Evolutionary conservation across 2,797 vertebrate genomes (phyloP), one percentile per base, ranked within the genome.

Genomic region (Carcharodon carcharias): DNA sequence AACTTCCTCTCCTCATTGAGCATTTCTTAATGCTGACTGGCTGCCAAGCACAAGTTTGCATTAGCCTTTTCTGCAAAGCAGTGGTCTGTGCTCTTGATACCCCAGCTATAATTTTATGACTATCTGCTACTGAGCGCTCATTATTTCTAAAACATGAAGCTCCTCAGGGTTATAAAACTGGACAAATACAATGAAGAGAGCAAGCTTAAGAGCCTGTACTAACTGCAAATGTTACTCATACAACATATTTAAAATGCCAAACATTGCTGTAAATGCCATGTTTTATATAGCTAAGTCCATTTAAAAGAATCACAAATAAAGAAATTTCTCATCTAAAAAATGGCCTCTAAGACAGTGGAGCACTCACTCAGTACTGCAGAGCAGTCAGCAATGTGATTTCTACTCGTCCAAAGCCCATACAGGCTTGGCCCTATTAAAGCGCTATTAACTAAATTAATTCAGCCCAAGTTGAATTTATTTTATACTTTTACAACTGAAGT

Each of bases 1-100:
- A 96, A 71, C 96, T 96, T 96, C 96, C 96, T 87, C 28, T 96
- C 96, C 96, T 96, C n/a, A 95, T 95, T 35, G 63, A 58, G 26
- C 96, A 92, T 58, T n/a, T 45, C 77, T 94, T 18, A 96, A 96
- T 92, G 95, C 96, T 92, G 96, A 96, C 23, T n/a, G 28, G 80
- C 9, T 26, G 96, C 96, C 96, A 96, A 96, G 96, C 12, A 96
- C 2, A 61, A 67, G 80, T 50, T 14, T 26, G 67, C 63, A n/a
- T 56, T 0, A 0, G 85, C 73, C 71, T 88, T 40, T 18, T 54
- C 92, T 95, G 63, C 2, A 26, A 88, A 12, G 5, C 61, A 71
- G 14, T 50, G 69, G 50, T 54, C 11, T 1, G 96, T 45, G 69
- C 71, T 95, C 71, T 54, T 96, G 67, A 93, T 61, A 80, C 54